A percentile compares a stretch with the other conserved stretches of the same genome.
Conservation (phyloP, 92 coral and sea anemone species). For the Paramuricea clavata region DNA sequence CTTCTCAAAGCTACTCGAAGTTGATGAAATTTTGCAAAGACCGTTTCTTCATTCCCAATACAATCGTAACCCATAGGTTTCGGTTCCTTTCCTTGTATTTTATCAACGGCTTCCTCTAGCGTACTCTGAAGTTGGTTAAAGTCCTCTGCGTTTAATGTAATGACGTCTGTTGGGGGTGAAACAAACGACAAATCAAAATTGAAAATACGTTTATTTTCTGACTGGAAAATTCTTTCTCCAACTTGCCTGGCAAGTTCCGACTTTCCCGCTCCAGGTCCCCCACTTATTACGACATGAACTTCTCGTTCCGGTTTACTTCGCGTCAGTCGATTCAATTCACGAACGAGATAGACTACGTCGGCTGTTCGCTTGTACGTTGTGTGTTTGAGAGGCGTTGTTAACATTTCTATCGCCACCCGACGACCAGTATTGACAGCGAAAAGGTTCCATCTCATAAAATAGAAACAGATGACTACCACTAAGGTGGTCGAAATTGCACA, state of each 20-base stretch:
- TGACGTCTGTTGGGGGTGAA: slow-evolving; percentile 70
- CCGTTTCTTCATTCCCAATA: slow-evolving; percentile 40
- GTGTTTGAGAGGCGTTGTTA: no score
- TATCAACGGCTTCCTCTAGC: slow-evolving; percentile 70
- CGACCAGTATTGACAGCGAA: no score
- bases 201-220: not conserved
- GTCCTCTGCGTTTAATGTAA: slow-evolving; percentile 75
- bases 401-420: no score
- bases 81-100: slow-evolving; percentile 26
- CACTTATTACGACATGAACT: slow-evolving; percentile 79
- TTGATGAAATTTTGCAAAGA: slow-evolving; percentile 44
- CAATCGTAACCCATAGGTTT: not conserved
- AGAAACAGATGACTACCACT: no score
- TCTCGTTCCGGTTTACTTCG: slow-evolving; percentile 60
- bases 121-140: slow-evolving; percentile 58
- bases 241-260: slow-evolving; percentile 90
- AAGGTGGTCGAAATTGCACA: no score
- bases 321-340: slow-evolving; percentile 52
- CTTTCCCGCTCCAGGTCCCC: slow-evolving; percentile 91
- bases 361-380: no score
- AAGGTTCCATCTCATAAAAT: no score
- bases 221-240: slow-evolving; percentile 65
- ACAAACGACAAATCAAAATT: not conserved
- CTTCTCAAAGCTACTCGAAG: slow-evolving; percentile 69
- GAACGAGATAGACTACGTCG: not conserved